A percentile compares a stretch with the other conserved stretches of the same genome.
phyloP scores from a whole-genome alignment of 2,888 invertebrate genomes.

The Leptogaster cylindrica region DNA sequence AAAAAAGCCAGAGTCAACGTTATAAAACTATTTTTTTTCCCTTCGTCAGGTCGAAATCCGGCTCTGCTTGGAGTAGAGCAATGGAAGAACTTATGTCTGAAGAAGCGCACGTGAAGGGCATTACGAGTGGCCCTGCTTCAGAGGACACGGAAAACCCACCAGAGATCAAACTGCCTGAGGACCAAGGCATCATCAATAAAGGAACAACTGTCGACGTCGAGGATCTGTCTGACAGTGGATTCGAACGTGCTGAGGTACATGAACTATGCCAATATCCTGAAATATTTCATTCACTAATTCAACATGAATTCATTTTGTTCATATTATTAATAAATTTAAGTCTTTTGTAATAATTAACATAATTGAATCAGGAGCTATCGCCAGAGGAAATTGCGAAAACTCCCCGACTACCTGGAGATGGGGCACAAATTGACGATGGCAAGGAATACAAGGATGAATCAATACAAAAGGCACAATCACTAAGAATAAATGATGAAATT shows the following conservation, averaged over 20 bases:
- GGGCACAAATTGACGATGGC: conserved; percentile 56
- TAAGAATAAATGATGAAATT: conserved; percentile 58
- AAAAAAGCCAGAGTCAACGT: too few species aligned
- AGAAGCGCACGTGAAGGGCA: conserved; percentile 40
- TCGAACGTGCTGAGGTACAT: conserved; percentile 53
- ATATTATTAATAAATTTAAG: conserved; percentile 32
- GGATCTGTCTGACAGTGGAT: conserved; percentile 46
- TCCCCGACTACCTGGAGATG: conserved; percentile 60
- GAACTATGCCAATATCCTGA: conserved; percentile 2
- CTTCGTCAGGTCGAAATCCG: conserved; percentile 32
- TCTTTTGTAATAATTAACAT: conserved; percentile 17
- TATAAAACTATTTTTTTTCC: not conserved
- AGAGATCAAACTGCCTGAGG: conserved; percentile 13
- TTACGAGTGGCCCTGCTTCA: conserved; percentile 23
- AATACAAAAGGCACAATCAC: conserved; percentile 58
- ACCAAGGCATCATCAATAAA: conserved; percentile 48
- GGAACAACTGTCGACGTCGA: conserved; percentile 50
- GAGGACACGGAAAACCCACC: not conserved
- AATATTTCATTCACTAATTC: conserved; percentile 1
- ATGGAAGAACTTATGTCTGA: conserved; percentile 47
- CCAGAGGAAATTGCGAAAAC: conserved; percentile 58
- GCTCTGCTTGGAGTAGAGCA: conserved; percentile 45
- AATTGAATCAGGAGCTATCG: conserved; percentile 47
- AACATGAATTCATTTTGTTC: conserved; percentile 10
- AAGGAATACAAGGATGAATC: conserved; percentile 48